phyloP scores from a whole-genome alignment of 2,888 invertebrate genomes.

The Oxycera nigricornis region DNA sequence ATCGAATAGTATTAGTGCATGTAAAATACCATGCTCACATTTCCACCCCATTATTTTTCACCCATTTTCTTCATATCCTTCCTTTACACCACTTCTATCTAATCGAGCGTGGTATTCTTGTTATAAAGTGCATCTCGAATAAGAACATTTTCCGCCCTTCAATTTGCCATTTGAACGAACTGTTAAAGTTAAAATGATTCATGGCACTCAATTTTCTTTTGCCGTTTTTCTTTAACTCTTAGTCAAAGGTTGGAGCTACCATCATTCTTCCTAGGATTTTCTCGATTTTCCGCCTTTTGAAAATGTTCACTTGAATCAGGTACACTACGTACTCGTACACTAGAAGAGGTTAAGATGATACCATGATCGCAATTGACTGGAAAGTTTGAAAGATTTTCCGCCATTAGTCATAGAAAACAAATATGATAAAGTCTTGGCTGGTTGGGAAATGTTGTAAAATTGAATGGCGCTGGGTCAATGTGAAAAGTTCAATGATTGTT shows the following conservation, averaged over 20 bases:
- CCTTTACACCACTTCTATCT: too few species aligned
- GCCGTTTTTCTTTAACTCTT: neutral
- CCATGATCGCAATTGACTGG: slow-evolving; percentile 1
- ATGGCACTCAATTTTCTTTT: neutral
- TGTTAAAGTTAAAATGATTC: neutral
- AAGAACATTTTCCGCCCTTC: neutral
- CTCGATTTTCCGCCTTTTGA: neutral
- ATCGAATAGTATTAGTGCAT: too few species aligned
- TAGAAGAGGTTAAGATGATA: slow-evolving; percentile 14
- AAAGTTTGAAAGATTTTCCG: neutral
- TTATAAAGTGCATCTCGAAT: too few species aligned
- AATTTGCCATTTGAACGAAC: neutral
- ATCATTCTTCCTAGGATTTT: neutral
- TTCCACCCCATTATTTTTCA: too few species aligned
- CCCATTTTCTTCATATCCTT: too few species aligned
- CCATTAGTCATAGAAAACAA: neutral
- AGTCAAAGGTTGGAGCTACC: neutral
- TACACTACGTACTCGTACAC: neutral
- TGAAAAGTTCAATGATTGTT: neutral
- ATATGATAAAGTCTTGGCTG: neutral
- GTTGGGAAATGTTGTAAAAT: neutral
- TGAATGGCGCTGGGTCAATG: neutral
- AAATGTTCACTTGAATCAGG: neutral
- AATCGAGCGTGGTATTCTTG: too few species aligned
- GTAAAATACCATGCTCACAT: too few species aligned